phyloP scores from a whole-genome alignment of 2,888 invertebrate genomes.

The Xiphydria camelus region DNA sequence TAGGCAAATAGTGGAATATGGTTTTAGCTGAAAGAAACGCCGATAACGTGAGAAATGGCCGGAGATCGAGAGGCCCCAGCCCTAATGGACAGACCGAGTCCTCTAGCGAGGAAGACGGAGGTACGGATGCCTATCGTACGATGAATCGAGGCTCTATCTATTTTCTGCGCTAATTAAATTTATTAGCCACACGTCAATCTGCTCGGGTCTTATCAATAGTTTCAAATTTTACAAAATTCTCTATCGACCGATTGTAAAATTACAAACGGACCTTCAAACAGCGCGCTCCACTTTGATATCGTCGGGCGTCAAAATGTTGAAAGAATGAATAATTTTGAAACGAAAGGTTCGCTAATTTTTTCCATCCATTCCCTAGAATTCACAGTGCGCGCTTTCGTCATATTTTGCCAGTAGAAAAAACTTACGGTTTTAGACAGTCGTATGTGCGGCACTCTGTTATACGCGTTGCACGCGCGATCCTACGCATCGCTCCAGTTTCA shows the following conservation, averaged over 20 bases:
- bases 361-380: too few species aligned
- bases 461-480: too few species aligned
- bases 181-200: background rate
- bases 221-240: background rate
- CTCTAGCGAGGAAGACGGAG: constrained; percentile 85
- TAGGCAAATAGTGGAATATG: constrained; percentile 62
- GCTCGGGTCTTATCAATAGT: background rate
- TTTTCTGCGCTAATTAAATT: background rate
- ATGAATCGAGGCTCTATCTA: too few species aligned
- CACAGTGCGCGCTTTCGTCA: too few species aligned
- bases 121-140: constrained; percentile 61
- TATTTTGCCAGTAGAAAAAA: too few species aligned
- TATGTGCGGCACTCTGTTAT: too few species aligned
- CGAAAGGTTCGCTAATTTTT: too few species aligned
- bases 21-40: constrained; percentile 87
- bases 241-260: constrained; percentile 23
- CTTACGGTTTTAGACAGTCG: too few species aligned
- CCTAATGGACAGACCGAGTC: constrained; percentile 85
- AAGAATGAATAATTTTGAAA: constrained; percentile 5
- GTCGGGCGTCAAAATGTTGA: background rate
- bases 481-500: too few species aligned
- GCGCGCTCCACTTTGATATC: constrained; percentile 40
- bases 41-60: constrained; percentile 81
- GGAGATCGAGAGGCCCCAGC: constrained; percentile 88
- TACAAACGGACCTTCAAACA: constrained; percentile 38